These are phyloP conservation scores for Phrynosoma platyrhinos DNA, from an alignment of 2,113 vertebrate species.

Conservation along the genomic window DNA sequence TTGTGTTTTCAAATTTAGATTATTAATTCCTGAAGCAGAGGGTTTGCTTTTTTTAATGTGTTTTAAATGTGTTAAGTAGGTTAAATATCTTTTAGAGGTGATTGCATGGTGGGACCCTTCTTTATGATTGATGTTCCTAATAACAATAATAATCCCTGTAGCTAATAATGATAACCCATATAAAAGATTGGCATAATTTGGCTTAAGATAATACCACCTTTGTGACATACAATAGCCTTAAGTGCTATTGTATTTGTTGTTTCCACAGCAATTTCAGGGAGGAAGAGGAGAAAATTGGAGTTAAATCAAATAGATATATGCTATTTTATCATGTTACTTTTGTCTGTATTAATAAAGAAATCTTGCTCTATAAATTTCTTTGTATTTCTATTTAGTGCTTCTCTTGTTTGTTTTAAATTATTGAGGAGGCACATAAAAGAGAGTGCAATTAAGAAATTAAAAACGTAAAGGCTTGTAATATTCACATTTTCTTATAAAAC, in stretches of 20 bases:
- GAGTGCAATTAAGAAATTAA: slow-evolving; percentile 46
- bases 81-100: slow-evolving; percentile 30
- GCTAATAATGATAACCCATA: neutral
- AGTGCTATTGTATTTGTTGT: slow-evolving; percentile 28
- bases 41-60: neutral
- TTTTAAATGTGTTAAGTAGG: slow-evolving; percentile 12
- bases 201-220: neutral
- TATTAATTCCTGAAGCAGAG: neutral
- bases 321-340: slow-evolving; percentile 20
- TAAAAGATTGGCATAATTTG: rapidly evolving
- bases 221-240: neutral
- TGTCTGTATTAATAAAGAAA: no score
- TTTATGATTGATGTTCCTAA: slow-evolving; percentile 26
- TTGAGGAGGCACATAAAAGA: slow-evolving; percentile 31
- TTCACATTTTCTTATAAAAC: slow-evolving; percentile 26
- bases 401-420: slow-evolving; percentile 27
- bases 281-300: slow-evolving; percentile 31
- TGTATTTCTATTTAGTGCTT: neutral
- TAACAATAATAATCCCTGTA: slow-evolving; percentile 15
- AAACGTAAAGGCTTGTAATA: slow-evolving; percentile 45
- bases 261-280: slow-evolving; percentile 58
- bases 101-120: slow-evolving; percentile 1
- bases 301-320: slow-evolving; percentile 4
- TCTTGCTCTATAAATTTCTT: neutral
- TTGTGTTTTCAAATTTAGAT: slow-evolving; percentile 17